Evolutionary conservation across 2,797 vertebrate species (phyloP).

Genomic region (Gallinago solitaria): DNA sequence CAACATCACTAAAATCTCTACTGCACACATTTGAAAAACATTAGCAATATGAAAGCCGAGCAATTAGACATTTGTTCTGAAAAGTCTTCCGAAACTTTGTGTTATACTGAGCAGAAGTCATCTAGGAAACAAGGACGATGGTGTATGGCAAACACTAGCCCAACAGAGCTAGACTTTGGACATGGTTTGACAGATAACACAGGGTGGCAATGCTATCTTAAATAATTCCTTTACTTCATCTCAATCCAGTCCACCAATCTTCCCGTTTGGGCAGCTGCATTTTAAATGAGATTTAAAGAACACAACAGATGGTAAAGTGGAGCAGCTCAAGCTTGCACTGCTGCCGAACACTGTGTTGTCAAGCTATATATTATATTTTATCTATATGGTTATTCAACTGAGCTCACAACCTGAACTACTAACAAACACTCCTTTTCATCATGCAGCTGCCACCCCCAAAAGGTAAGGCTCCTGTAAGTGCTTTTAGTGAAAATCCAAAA

Average conservation of each 20-base stretch:
- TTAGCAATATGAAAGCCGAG: not conserved
- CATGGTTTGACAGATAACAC: not conserved
- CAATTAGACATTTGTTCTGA: not conserved
- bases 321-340: not conserved
- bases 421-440: not conserved
- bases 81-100: not conserved
- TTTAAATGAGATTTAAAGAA: conserved; percentile 2
- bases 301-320: not conserved
- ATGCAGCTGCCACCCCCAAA: not conserved
- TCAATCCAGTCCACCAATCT: not conserved
- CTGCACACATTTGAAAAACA: not conserved
- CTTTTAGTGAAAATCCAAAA: not conserved
- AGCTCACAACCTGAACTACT: not conserved
- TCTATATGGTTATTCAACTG: fast-evolving
- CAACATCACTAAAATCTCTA: not conserved
- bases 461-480: not conserved
- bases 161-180: not conserved
- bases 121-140: not conserved
- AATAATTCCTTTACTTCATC: not conserved
- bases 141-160: not conserved
- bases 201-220: not conserved
- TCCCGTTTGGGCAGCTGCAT: not conserved
- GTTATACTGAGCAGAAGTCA: not conserved
- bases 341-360: not conserved
- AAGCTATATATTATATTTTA: not conserved